Evolutionary conservation across 2,888 invertebrate genomes (phyloP), one percentile per base, ranked within the genome.

Genomic region (Andrena dorsata): DNA sequence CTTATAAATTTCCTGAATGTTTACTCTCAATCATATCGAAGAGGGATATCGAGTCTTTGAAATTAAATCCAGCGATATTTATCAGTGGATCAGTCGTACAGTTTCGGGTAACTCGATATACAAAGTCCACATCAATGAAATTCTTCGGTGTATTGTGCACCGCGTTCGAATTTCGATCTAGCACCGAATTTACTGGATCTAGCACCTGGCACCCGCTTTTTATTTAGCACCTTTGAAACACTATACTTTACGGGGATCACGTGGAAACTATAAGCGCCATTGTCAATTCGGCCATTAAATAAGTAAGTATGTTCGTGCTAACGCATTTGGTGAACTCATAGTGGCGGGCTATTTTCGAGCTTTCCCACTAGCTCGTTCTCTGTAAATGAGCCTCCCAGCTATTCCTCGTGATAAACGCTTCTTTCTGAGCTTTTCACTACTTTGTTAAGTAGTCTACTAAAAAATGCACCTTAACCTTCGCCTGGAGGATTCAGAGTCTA

Each of bases 1-100:
- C 16, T 41, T 16, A 41, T 32, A 41, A 41, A 41, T 41, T 10
- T n/a, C n/a, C 6, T 20, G 16, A 1, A 10, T 23, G 41, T 16
- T 53, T n/a, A 16, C 2, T 13, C 32, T 28, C 13, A 6, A 58
- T 23, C 10, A n/a, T 28, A 28, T 5, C 58, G 28, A 28, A 26
- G 28, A 58, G 26, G 26, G 13, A 26, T 7, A 47, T 26, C 47
- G 26, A 64, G 47, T 41, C 41, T 16, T 64, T 35, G 20, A n/a
- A 65, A 49, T 60, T 8, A 30, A 30, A n/a, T 30, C n/a, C 30
- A 49, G 23, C 1, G 30, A 32, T 64, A 13, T 53, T 56, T 47
- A 35, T 72, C 23, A 20, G 20, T 30, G 60, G 60, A 72, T 65
- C 49, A 35, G 76, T 47, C 53, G 72, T 20, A 65, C 20, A 72